Evolutionary conservation across 2,888 invertebrate species (phyloP), one percentile per base, ranked within the genome.

Genomic region (Drosophila cognata): DNA sequence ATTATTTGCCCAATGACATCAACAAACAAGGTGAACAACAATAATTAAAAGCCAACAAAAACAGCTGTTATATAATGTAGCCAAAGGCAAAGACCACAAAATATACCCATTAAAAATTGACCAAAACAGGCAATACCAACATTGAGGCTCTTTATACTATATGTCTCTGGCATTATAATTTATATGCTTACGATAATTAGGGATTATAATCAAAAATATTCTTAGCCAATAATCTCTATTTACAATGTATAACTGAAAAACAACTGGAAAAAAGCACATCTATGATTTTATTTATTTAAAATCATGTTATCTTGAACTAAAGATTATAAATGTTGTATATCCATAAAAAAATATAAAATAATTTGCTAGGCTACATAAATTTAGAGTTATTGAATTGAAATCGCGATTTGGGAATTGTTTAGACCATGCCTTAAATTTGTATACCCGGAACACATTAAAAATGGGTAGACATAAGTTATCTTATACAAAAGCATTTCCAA

Each of bases 1-100:
- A 67, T 81, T 79, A 81, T 81, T 70, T 64, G 73, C 35, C 46
- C 63, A 63, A 50, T 28, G 46, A 51, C n/a, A n/a, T 31, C 43
- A 56, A 57, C 38, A 38, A 62, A 51, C 55, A 65, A 48, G 50
- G 53, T 35, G 38, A 21, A 50, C 55, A 56, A 51, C 35, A 57
- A 52, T 38, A 28, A 64, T 75, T 58, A 58, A 63, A 79, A 51
- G 57, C 63, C 71, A 71, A 59, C 59, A 76, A 50, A 25, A 67
- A 35, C 64, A 61, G n/a, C 58, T 62, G 64, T 46, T 63, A n/a
- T 48, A 41, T 56, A n/a, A 56, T 41, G 29, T 25, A 35, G 66
- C 71, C 53, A 43, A n/a, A 31, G 76, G 65, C 57, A 41, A 7
- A 65, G 48, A 3, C 35, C 70, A 70, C 59, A 59, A n/a, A 25